A percentile compares a stretch with the other conserved stretches of the same genome.
Evolutionary conservation across 2,888 invertebrate genomes (phyloP).

Genomic region (Thumatha senex): DNA sequence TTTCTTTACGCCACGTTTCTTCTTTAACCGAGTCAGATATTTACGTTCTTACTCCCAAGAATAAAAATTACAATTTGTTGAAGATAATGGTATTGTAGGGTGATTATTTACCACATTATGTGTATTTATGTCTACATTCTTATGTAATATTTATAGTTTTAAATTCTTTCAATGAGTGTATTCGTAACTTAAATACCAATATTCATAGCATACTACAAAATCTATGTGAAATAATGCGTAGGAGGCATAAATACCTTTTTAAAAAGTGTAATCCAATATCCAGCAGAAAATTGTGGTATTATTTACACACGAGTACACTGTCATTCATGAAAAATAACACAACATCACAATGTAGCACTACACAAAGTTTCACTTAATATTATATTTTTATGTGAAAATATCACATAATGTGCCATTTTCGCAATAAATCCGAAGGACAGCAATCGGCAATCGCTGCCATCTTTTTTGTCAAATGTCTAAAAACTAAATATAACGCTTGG

Average conservation of each 20-base stretch:
- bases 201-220: slow-evolving; percentile 30
- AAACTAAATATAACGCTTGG: slow-evolving; percentile 81
- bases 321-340: slow-evolving; percentile 74
- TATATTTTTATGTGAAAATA: slow-evolving; percentile 76
- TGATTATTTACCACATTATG: no score
- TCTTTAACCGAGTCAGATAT: slow-evolving; percentile 32
- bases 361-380: slow-evolving; percentile 79
- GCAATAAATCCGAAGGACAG: slow-evolving; percentile 78
- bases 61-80: slow-evolving; percentile 8
- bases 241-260: slow-evolving; percentile 79
- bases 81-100: no score
- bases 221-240: slow-evolving; percentile 58
- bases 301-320: slow-evolving; percentile 77
- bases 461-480: slow-evolving; percentile 84
- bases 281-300: slow-evolving; percentile 76
- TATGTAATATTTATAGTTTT: slow-evolving; percentile 67
- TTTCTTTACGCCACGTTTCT: slow-evolving; percentile 39
- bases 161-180: slow-evolving; percentile 20
- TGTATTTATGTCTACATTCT: slow-evolving; percentile 50
- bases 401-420: slow-evolving; percentile 82
- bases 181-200: slow-evolving; percentile 20
- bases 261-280: slow-evolving; percentile 83
- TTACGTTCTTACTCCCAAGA: slow-evolving; percentile 47
- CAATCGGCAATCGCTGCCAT: slow-evolving; percentile 82
- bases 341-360: slow-evolving; percentile 79